Evolutionary conservation across 2,888 invertebrate species (phyloP), one percentile per base, ranked within the genome.

Genomic region (Drosophila pseudotalamancana): DNA sequence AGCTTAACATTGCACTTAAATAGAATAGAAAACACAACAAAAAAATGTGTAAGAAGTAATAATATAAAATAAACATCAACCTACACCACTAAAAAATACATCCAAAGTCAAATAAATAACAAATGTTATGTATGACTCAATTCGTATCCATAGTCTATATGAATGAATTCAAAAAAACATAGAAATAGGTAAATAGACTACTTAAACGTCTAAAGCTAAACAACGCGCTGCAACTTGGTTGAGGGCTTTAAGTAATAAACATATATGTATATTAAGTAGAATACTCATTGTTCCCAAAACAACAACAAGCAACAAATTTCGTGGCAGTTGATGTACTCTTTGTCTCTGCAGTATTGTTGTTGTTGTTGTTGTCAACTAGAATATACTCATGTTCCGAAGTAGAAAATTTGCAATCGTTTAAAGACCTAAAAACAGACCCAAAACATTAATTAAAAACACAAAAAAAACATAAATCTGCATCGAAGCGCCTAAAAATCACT

Each of bases 341-440:
- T n/a, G n/a, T n/a, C n/a, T n/a, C n/a, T n/a, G n/a, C 57, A 40
- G 39, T 63, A 50, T 19, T 70, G 48, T 31, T 55, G 63, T 23
- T 57, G 72, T 70, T 77, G 71, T 62, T 78, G 72, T 73, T 73
- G 72, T 88, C 88, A 88, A 88, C 88, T 88, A 88, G 88, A 88
- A 87, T 88, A 88, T 88, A 89, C 88, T 89, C 88, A 87, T 86
- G 64, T 68, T 51, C 51, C 55, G 45, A 59, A 68, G 54, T 61
- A 63, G 50, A 70, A 35, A 54, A 53, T 59, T 68, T 69, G 21
- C 45, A 61, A 60, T 34, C 54, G 42, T 27, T 39, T 43, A 42
- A 27, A 50, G 27, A 59, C 34, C 35, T 57, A 32, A 37, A 45
- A 59, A 40, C 37, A 57, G 29, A 59, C 43, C 32, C 60, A 32